These are phyloP conservation scores for Calliphora vicina DNA, from an alignment of 1,140 invertebrate species.

Conservation along the genomic window DNA sequence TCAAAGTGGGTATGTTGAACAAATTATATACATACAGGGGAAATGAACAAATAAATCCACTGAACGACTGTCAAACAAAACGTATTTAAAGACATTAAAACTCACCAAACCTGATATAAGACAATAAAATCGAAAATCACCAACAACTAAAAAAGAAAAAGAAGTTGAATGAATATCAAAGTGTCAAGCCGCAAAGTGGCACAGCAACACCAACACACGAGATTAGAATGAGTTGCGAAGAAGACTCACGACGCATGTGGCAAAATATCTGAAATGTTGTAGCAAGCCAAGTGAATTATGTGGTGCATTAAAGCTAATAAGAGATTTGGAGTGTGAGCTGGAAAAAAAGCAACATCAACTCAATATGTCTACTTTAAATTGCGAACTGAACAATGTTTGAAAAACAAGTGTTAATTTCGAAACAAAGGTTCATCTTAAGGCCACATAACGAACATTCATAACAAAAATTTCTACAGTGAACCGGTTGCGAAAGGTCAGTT, in stretches of 20 bases:
- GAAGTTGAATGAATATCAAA: conserved; percentile 22
- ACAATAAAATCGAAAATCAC: neutral
- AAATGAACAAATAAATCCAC: conserved; percentile 26
- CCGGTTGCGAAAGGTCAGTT: neutral
- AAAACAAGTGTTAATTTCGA: neutral
- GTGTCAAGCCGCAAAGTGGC: conserved; percentile 36
- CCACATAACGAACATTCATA: neutral
- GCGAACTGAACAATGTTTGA: neutral
- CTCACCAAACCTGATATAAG: neutral
- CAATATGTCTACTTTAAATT: neutral
- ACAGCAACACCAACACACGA: conserved; percentile 27
- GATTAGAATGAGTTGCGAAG: neutral
- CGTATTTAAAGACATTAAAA: conserved; percentile 14
- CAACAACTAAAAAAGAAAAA: no score
- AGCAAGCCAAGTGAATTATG: conserved; percentile 35
- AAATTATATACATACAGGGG: conserved; percentile 38
- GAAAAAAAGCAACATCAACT: no score
- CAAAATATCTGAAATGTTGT: neutral
- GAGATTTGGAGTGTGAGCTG: neutral
- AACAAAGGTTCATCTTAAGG: no score
- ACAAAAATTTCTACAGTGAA: neutral
- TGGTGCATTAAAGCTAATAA: conserved; percentile 38
- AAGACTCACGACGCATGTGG: neutral
- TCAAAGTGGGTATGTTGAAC: conserved; percentile 40
- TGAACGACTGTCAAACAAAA: conserved; percentile 34